Conservation (phyloP, 2,888 invertebrate genomes). For the Noctua fimbriata region DNA sequence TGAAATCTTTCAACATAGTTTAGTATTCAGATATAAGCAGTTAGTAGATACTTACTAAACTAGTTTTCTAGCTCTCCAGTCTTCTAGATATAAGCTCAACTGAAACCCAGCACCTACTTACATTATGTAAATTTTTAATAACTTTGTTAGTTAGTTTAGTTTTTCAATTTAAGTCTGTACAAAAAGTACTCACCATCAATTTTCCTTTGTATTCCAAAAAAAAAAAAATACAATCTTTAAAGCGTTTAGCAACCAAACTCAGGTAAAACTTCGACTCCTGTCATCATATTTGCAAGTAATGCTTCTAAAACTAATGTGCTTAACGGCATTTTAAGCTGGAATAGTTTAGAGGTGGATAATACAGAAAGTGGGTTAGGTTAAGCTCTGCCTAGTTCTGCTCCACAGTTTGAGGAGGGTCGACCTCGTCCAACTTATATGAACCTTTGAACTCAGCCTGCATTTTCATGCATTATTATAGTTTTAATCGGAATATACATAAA, state of each 20-base stretch:
- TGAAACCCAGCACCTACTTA: not conserved
- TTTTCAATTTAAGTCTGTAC: not conserved
- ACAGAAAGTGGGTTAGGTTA: constrained; percentile 73
- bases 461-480: constrained; percentile 69
- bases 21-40: not conserved
- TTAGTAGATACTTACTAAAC: not conserved
- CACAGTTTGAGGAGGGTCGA: constrained; percentile 78
- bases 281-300: constrained; percentile 55
- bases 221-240: not conserved
- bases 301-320: constrained; percentile 62
- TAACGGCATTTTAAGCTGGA: constrained; percentile 71
- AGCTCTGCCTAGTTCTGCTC: constrained; percentile 71
- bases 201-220: not conserved
- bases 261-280: constrained; percentile 15
- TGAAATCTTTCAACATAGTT: constrained; percentile 48
- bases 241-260: constrained; percentile 3
- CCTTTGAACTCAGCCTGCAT: constrained; percentile 70
- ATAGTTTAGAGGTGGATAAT: constrained; percentile 70
- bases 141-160: not conserved
- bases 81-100: no score
- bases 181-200: not conserved
- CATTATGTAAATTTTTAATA: not conserved
- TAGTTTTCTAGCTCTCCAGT: not conserved
- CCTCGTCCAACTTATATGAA: constrained; percentile 77
- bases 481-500: constrained; percentile 57